Evolutionary conservation across 2,113 vertebrate species (phyloP).

Genomic region (Poicephalus gulielmi): DNA sequence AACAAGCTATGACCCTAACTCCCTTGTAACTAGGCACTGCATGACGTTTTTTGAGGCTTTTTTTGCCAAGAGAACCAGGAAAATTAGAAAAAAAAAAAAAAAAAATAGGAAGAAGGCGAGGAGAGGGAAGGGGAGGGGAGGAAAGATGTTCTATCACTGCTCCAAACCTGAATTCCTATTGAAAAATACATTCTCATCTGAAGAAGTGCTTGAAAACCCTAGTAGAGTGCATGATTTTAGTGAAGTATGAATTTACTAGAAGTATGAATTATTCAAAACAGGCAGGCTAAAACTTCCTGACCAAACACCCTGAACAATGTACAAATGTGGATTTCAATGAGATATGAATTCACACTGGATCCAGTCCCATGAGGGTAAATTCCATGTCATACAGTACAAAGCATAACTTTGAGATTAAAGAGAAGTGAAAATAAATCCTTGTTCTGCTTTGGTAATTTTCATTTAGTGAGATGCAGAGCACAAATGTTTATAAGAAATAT

Average conservation of each 20-base stretch:
- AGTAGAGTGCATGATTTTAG: not conserved
- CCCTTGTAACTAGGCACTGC: not conserved
- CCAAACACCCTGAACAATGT: not conserved
- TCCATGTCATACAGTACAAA: not conserved
- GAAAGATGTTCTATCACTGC: not conserved
- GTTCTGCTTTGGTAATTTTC: slow-evolving; percentile 30
- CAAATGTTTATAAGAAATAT: slow-evolving; percentile 46
- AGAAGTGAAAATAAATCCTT: not conserved
- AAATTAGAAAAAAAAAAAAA: not conserved
- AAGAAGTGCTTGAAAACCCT: not conserved
- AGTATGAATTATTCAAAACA: not conserved
- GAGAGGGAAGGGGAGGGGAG: accelerated
- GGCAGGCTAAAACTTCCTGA: not conserved
- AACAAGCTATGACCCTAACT: not conserved
- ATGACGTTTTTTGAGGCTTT: not conserved
- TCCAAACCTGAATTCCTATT: not conserved
- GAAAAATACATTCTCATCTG: not conserved
- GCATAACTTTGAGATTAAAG: not conserved
- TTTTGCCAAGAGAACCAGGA: not conserved
- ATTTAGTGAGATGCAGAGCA: not conserved
- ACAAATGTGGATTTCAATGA: slow-evolving; percentile 4
- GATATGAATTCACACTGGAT: slow-evolving; percentile 10
- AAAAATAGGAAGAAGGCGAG: not conserved
- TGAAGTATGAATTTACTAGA: not conserved
- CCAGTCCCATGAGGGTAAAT: not conserved